These are phyloP conservation scores for Drosophila miranda DNA, from an alignment of 1,140 invertebrate species.

Conservation along the genomic window DNA sequence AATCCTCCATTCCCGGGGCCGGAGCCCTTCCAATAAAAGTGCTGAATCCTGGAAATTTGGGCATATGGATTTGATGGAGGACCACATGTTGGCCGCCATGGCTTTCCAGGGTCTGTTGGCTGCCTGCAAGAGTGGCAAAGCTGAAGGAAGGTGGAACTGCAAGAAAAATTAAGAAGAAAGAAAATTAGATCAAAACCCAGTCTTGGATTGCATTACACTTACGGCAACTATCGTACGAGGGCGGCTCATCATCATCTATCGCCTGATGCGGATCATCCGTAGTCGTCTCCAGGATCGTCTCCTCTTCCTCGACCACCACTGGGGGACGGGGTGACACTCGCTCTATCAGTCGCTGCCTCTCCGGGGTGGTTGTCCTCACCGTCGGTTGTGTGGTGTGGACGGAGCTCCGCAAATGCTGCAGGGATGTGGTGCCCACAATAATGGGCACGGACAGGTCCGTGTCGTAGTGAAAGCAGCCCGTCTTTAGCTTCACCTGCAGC, in stretches of 20 bases:
- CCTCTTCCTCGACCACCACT: constrained; percentile 54
- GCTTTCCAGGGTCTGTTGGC: constrained; percentile 65
- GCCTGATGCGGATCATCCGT: constrained; percentile 40
- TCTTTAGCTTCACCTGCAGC: constrained; percentile 72
- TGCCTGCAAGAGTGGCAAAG: constrained; percentile 72
- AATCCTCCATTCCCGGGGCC: constrained; percentile 58
- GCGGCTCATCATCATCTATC: constrained; percentile 72
- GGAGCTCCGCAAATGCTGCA: constrained; percentile 45
- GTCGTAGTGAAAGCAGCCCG: constrained; percentile 75
- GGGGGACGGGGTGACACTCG: constrained; percentile 53
- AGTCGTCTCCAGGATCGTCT: constrained; percentile 11
- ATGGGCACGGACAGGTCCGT: constrained; percentile 76
- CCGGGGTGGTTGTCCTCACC: constrained; percentile 50
- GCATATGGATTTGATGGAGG: constrained; percentile 60
- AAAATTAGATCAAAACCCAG: neutral
- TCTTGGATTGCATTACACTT: constrained; percentile 19
- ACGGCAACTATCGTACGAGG: constrained; percentile 78
- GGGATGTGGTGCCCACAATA: constrained; percentile 63
- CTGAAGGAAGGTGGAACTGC: constrained; percentile 78
- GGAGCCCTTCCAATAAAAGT: constrained; percentile 63
- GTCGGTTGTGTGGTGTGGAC: constrained; percentile 55
- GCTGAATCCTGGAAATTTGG: constrained; percentile 73
- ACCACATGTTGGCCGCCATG: constrained; percentile 21
- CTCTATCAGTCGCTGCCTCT: constrained; percentile 66
- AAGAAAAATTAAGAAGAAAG: neutral